Evolutionary conservation across 2,888 invertebrate species (phyloP).

Genomic region (Empis stercorea): DNA sequence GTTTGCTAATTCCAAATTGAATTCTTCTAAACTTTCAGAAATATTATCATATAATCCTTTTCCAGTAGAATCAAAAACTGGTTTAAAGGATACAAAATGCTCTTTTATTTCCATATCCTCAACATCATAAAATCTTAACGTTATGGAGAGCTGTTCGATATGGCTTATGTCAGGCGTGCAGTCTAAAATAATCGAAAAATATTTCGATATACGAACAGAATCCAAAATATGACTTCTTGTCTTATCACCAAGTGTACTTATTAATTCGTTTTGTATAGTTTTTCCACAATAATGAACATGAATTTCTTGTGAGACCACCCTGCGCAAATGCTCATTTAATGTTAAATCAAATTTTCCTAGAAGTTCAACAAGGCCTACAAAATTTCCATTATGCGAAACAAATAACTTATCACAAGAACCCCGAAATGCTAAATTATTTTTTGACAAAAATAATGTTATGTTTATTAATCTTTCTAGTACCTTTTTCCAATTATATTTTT

Average conservation of each 20-base stretch:
- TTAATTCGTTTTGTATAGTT: conserved; percentile 2
- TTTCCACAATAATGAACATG: not conserved
- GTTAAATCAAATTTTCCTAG: conserved; percentile 1
- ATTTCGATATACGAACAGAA: not conserved
- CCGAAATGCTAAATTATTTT: not conserved
- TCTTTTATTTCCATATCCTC: not conserved
- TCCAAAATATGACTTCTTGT: not conserved
- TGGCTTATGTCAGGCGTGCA: not conserved
- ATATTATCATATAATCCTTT: not conserved
- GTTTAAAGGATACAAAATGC: not conserved
- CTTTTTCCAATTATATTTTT: not conserved
- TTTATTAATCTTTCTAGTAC: not conserved
- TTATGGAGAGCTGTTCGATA: not conserved
- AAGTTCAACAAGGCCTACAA: not conserved
- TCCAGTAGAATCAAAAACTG: not conserved
- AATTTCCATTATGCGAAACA: not conserved
- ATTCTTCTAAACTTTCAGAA: not conserved
- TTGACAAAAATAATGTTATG: not conserved
- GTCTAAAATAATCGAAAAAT: not conserved
- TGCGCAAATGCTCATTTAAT: not conserved
- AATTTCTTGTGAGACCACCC: not conserved
- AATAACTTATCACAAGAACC: not conserved
- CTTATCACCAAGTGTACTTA: not conserved
- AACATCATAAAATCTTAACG: not conserved
- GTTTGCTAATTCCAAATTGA: not conserved